Evolutionary conservation across 1,140 invertebrate genomes (phyloP).

Genomic region (Philopotamus ludificatus): DNA sequence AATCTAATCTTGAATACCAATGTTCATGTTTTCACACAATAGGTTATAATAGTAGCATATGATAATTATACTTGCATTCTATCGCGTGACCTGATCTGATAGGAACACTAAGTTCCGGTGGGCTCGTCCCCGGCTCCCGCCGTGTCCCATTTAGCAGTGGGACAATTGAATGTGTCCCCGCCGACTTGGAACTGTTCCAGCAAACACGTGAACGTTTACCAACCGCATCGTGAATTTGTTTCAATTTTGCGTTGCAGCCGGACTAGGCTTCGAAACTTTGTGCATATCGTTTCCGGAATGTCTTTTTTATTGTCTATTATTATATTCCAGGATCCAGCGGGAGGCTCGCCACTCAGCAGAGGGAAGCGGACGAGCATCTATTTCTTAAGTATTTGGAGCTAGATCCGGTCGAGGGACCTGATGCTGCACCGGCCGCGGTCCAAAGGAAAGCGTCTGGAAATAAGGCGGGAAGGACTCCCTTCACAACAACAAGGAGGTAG

Average conservation of each 20-base stretch:
- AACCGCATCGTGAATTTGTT: not conserved
- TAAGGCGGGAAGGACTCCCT: slow-evolving; percentile 73
- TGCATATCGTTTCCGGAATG: slow-evolving; percentile 2
- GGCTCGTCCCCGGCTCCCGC: no score
- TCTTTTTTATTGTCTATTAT: not conserved
- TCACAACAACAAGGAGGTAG: slow-evolving; percentile 72
- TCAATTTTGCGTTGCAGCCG: slow-evolving; percentile 16
- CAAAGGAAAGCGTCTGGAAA: slow-evolving; percentile 53
- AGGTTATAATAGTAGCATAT: no score
- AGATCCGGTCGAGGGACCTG: slow-evolving; percentile 64
- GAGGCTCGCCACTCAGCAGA: slow-evolving; percentile 59
- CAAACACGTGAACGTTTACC: slow-evolving; percentile 17
- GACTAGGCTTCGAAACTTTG: not conserved
- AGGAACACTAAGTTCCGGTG: no score
- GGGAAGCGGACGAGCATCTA: slow-evolving; percentile 68
- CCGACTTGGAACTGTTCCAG: slow-evolving; percentile 13
- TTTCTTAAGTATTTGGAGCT: slow-evolving; percentile 78
- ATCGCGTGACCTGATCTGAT: no score
- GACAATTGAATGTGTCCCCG: no score
- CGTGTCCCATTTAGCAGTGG: no score
- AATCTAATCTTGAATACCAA: no score
- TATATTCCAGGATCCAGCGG: no score
- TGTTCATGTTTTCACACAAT: no score
- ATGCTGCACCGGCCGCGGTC: slow-evolving; percentile 55
- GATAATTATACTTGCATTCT: no score